phyloP scores from a whole-genome alignment of 1,140 invertebrate species.

The Colletes gigas region DNA sequence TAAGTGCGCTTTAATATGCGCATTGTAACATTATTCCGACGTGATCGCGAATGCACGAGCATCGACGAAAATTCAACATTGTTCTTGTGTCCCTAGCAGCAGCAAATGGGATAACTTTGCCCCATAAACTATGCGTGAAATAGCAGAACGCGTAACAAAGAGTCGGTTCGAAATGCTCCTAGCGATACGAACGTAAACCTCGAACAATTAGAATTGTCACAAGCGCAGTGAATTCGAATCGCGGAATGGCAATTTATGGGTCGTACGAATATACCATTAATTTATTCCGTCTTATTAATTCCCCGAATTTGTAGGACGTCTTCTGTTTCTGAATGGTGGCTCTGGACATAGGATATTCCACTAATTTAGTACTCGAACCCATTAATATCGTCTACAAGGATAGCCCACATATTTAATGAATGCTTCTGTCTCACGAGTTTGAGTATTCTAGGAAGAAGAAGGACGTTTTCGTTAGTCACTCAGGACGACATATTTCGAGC shows the following conservation, averaged over 20 bases:
- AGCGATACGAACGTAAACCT: conserved; percentile 8
- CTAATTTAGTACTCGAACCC: too few relatives aligned
- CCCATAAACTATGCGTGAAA: conserved; percentile 51
- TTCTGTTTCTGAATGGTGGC: too few relatives aligned
- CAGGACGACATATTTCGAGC: too few relatives aligned
- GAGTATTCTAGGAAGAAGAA: too few relatives aligned
- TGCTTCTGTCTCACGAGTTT: too few relatives aligned
- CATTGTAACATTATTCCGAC: conserved; percentile 30
- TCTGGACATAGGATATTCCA: too few relatives aligned
- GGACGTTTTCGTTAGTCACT: too few relatives aligned
- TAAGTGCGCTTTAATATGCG: conserved; percentile 14
- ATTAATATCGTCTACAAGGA: too few relatives aligned
- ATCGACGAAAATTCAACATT: conserved; percentile 56
- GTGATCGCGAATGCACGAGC: conserved; percentile 39
- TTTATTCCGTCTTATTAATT: not conserved
- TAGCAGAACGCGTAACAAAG: conserved; percentile 16
- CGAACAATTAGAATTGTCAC: conserved; percentile 17
- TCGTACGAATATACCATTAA: not conserved
- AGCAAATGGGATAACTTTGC: conserved; percentile 53
- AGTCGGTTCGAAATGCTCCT: conserved; percentile 24
- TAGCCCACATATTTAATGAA: too few relatives aligned
- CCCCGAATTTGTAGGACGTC: not conserved
- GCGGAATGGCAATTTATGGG: not conserved
- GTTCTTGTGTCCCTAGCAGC: conserved; percentile 26
- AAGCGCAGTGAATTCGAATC: not conserved